Conservation (phyloP, 2,113 vertebrate species). For the Tretioscincus oriximinensis region DNA sequence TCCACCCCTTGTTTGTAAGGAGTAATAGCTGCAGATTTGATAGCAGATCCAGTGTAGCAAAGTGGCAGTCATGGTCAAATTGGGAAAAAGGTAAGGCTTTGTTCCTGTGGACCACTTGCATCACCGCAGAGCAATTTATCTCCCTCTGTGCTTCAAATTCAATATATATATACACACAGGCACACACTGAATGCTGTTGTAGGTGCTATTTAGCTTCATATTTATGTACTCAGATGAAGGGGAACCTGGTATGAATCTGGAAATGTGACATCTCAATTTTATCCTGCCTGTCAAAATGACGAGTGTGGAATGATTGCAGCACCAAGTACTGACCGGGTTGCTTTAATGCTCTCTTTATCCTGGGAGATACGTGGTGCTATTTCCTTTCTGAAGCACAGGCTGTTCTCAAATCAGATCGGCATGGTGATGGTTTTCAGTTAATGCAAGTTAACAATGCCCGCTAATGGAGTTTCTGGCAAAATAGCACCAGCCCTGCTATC, state of each 20-base stretch:
- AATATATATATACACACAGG: too few species aligned
- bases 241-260: slow-evolving; percentile 49
- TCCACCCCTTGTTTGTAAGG: too few species aligned
- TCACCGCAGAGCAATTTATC: slow-evolving; percentile 34
- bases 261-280: slow-evolving; percentile 47
- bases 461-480: slow-evolving; percentile 52
- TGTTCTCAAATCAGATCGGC: slow-evolving; percentile 48
- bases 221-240: slow-evolving; percentile 50
- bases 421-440: slow-evolving; percentile 41
- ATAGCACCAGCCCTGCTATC: slow-evolving; percentile 29
- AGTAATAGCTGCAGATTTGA: not conserved
- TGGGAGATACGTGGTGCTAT: slow-evolving; percentile 16
- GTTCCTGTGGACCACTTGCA: not conserved
- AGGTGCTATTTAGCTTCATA: slow-evolving; percentile 41
- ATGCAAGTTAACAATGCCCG: slow-evolving; percentile 48
- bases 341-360: slow-evolving; percentile 41
- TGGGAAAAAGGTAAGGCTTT: slow-evolving; percentile 17
- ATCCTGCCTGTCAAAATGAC: slow-evolving; percentile 25
- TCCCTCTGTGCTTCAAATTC: slow-evolving; percentile 14
- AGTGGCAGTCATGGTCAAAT: slow-evolving; percentile 18
- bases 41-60: slow-evolving; percentile 22
- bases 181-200: slow-evolving; percentile 26
- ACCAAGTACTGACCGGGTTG: slow-evolving; percentile 27
- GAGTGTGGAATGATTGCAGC: slow-evolving; percentile 33
- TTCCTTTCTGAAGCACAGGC: slow-evolving; percentile 31